Percentiles rank a stretch among this genome's conserved stretches.
phyloP scores from a whole-genome alignment of 1,140 invertebrate species.

The Sminthurinus signatus region DNA sequence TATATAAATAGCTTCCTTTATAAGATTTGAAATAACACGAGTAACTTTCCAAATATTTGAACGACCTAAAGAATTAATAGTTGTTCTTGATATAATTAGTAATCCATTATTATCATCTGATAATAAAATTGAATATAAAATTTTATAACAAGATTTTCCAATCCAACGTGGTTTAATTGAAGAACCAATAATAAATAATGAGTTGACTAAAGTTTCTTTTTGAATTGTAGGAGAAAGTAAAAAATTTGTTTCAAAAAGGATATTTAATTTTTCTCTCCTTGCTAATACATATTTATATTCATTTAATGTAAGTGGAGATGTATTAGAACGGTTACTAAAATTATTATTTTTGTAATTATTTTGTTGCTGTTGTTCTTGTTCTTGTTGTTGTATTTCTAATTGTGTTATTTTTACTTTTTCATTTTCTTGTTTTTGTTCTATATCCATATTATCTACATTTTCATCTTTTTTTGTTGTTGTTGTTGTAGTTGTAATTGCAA shows the following conservation, averaged over 20 bases:
- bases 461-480: neutral
- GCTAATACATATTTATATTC: slow-evolving; percentile 18
- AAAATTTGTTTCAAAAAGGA: neutral
- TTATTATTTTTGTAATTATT: no score
- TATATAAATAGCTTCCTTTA: neutral
- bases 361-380: no score
- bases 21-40: slow-evolving; percentile 4
- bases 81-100: neutral
- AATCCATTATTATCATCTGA: slow-evolving; percentile 13
- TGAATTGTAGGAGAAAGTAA: neutral
- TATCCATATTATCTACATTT: neutral
- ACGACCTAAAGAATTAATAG: neutral
- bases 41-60: slow-evolving; percentile 15
- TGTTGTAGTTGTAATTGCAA: no score
- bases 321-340: no score
- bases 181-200: slow-evolving; percentile 24
- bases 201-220: slow-evolving; percentile 11
- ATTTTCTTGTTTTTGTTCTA: no score
- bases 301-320: neutral
- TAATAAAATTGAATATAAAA: slow-evolving; percentile 8
- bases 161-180: slow-evolving; percentile 21
- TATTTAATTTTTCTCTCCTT: neutral
- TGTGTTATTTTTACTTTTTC: no score
- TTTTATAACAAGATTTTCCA: slow-evolving; percentile 3
- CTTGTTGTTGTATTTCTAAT: no score